A percentile compares a stretch with the other conserved stretches of the same genome.
Conservation (phyloP, 2,888 invertebrate genomes). For the Dastarcus helophoroides region DNA sequence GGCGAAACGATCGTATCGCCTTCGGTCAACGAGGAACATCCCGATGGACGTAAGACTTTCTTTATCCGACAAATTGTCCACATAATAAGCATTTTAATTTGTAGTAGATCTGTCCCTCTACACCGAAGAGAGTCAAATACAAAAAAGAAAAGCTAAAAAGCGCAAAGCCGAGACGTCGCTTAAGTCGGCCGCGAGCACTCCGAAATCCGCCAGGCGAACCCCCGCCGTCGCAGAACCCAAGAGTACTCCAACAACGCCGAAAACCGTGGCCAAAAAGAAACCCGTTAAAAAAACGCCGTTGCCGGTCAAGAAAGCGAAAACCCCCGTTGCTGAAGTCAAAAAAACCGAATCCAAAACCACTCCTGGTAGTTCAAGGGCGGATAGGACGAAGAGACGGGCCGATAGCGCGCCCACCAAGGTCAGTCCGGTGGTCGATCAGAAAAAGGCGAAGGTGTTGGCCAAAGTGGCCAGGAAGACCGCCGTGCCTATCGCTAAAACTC, state of each 20-base stretch:
- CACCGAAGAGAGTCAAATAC: constrained; percentile 70
- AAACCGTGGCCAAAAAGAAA: constrained; percentile 5
- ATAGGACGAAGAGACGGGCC: constrained; percentile 25
- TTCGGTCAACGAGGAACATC: constrained; percentile 62
- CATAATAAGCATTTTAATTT: constrained; percentile 18
- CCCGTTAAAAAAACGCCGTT: no score
- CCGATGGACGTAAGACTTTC: constrained; percentile 61
- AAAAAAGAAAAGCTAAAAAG: constrained; percentile 36
- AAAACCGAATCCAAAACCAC: constrained; percentile 5
- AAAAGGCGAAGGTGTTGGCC: constrained; percentile 35
- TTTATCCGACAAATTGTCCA: no score
- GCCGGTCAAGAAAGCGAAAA: constrained; percentile 11
- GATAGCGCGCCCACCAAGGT: constrained; percentile 21
- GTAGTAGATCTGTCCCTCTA: constrained; percentile 74
- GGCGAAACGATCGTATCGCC: constrained; percentile 46
- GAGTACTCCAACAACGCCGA: constrained; percentile 8
- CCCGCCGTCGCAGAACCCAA: constrained; percentile 6
- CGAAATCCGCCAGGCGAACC: constrained; percentile 8
- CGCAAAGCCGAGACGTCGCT: constrained; percentile 24
- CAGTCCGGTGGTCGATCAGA: constrained; percentile 33
- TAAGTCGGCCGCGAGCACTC: constrained; percentile 9
- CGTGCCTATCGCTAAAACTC: constrained; percentile 9
- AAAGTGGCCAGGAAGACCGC: constrained; percentile 32
- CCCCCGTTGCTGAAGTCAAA: constrained; percentile 1
- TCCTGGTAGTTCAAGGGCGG: constrained; percentile 21